Conservation (phyloP, 2,888 invertebrate species). For the Hypomecis punctinalis region DNA sequence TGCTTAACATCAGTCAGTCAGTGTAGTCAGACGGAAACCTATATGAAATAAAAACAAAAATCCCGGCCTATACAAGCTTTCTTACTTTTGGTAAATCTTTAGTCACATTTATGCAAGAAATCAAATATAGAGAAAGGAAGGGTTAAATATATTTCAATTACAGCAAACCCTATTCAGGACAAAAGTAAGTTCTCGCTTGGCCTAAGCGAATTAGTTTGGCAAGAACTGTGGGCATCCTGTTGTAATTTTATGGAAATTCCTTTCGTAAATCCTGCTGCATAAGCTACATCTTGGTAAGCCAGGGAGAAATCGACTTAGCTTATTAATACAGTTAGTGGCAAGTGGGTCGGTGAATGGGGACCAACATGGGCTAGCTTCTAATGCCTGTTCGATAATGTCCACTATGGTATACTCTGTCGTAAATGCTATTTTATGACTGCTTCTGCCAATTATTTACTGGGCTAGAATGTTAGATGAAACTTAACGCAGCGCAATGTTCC, state of each 20-base stretch:
- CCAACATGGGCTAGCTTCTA: slow-evolving; percentile 32
- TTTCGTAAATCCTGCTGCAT: slow-evolving; percentile 15
- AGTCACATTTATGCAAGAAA: no score
- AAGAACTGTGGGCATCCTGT: neutral
- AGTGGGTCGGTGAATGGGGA: slow-evolving; percentile 41
- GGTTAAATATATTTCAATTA: no score
- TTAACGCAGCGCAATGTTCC: neutral
- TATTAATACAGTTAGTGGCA: slow-evolving; percentile 35
- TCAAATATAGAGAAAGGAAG: no score
- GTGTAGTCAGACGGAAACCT: no score
- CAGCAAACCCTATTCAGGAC: no score
- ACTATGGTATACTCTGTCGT: slow-evolving; percentile 13
- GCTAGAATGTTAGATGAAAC: neutral
- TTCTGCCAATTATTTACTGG: neutral
- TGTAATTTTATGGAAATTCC: neutral
- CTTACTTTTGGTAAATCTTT: no score
- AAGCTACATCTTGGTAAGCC: slow-evolving; percentile 20
- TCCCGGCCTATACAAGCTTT: no score
- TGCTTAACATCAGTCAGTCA: no score
- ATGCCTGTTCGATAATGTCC: slow-evolving; percentile 36
- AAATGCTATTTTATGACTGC: slow-evolving; percentile 15
- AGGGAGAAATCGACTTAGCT: slow-evolving; percentile 43
- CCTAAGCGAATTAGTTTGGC: no score
- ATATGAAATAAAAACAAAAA: no score
- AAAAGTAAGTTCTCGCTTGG: no score